These are phyloP conservation scores for Zalophus californianus DNA, from an alignment of 2,797 vertebrate genomes.

Conservation along the genomic window DNA sequence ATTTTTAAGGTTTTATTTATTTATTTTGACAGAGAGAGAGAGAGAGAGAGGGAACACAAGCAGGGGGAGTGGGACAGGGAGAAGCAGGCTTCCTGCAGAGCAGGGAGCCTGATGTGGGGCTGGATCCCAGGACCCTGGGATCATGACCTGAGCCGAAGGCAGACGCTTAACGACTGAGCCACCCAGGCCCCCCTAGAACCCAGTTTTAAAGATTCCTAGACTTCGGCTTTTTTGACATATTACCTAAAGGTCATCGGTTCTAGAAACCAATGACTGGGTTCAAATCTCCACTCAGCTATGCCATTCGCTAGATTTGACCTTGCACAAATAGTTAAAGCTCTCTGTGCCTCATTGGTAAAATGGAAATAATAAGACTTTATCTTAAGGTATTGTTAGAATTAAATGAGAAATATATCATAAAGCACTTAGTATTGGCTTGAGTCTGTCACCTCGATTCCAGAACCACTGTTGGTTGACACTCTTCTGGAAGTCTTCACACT, in stretches of 20 bases:
- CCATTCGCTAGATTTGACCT: conserved; percentile 9
- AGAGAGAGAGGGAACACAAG: no score
- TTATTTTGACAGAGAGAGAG: no score
- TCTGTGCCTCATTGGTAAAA: not conserved
- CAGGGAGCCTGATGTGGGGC: no score
- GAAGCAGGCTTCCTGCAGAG: no score
- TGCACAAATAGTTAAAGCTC: conserved; percentile 2
- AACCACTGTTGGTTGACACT: not conserved
- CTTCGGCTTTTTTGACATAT: not conserved
- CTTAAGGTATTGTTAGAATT: conserved; percentile 11
- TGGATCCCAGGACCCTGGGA: no score
- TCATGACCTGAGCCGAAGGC: no score
- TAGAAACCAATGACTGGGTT: conserved; percentile 29
- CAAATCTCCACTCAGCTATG: not conserved
- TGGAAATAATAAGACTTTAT: not conserved
- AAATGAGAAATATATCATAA: conserved; percentile 1
- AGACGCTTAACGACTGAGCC: no score
- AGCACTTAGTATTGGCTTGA: not conserved
- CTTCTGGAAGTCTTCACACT: not conserved
- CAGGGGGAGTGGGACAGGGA: no score
- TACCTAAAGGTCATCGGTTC: not conserved
- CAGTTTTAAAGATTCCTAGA: not conserved
- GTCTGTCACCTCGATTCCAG: not conserved
- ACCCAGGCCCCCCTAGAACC: not conserved
- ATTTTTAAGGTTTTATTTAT: no score